Conservation (phyloP, 2,113 vertebrate genomes). For the Oryzias celebensis region DNA sequence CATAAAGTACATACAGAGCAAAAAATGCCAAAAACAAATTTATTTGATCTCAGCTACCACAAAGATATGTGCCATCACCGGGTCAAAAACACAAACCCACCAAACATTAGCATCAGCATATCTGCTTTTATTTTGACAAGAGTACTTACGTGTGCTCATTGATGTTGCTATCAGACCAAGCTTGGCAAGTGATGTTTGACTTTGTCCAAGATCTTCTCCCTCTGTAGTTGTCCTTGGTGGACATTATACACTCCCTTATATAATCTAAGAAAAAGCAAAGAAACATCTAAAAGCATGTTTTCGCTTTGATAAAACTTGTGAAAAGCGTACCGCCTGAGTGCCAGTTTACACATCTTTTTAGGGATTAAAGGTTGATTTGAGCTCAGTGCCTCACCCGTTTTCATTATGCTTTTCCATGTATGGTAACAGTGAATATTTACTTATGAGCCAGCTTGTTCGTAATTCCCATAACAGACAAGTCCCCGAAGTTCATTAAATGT, state of each 20-base stretch:
- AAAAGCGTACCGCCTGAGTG: not conserved
- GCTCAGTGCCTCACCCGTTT: slow-evolving; percentile 20
- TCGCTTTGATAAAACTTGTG: slow-evolving; percentile 1
- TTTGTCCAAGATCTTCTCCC: slow-evolving; percentile 88
- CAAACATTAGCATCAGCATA: no score
- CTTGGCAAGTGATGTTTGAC: slow-evolving; percentile 90
- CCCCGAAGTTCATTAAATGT: slow-evolving; percentile 67
- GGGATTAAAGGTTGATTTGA: slow-evolving; percentile 28
- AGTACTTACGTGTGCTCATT: slow-evolving; percentile 93
- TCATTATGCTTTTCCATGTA: slow-evolving; percentile 48
- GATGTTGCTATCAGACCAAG: slow-evolving; percentile 93
- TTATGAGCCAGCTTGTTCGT: slow-evolving; percentile 25
- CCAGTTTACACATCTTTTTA: slow-evolving; percentile 5
- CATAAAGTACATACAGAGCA: no score
- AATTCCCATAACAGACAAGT: slow-evolving; percentile 55
- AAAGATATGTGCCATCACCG: no score
- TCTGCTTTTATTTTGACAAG: not conserved
- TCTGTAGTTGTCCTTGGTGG: slow-evolving; percentile 90
- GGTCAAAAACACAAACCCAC: no score
- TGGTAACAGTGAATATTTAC: slow-evolving; percentile 42
- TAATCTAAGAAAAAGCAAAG: slow-evolving; percentile 80
- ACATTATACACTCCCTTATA: slow-evolving; percentile 89
- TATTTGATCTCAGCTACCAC: no score
- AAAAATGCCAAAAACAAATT: no score
- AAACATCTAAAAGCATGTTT: slow-evolving; percentile 37